Evolutionary conservation across 2,888 invertebrate species (phyloP), one percentile per base, ranked within the genome.

Genomic region (Tipula confusa): DNA sequence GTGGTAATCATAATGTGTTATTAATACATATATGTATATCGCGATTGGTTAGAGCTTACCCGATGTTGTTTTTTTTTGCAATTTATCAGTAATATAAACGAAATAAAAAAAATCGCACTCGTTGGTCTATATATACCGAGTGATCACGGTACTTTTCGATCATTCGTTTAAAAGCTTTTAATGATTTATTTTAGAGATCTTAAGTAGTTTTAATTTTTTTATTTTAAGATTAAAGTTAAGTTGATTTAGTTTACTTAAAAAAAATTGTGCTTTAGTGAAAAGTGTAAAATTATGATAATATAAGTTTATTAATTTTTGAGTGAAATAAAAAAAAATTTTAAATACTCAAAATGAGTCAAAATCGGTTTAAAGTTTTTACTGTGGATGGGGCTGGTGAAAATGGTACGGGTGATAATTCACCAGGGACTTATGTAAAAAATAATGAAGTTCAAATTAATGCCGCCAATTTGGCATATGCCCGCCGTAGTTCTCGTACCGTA

Each of bases 281-380:
- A 64, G 64, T 64, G 64, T 1, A 64, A 64, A 24, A 64, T 24
- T 64, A 64, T 64, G 64, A 64, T 9, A 24, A 24, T 64, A 9
- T 24, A 64, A 24, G 7, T 64, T 43, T n/a, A n/a, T 43, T 43
- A 2, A n/a, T 43, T 80, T 29, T 80, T 15, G n/a, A 79, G 79
- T 24, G 28, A 79, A 29, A 28, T 79, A 28, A 28, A 1, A 29
- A 79, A 79, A 79, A 79, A 64, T 1, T 33, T 33, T 33, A 33
- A n/a, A n/a, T n/a, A 64, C 64, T 64, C 24, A 64, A 9, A 64
- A 80, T 80, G 80, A 80, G 9, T 79, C 29, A 24, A 28, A 84
- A 84, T 84, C 85, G 85, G 15, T 85, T 85, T 84, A 82, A 84
- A 79, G 84, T 85, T n/a, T 79, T 84, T 13, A 84, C 84, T 64